Evolutionary conservation across 1,140 invertebrate species (phyloP).

Genomic region (Delia radicum): DNA sequence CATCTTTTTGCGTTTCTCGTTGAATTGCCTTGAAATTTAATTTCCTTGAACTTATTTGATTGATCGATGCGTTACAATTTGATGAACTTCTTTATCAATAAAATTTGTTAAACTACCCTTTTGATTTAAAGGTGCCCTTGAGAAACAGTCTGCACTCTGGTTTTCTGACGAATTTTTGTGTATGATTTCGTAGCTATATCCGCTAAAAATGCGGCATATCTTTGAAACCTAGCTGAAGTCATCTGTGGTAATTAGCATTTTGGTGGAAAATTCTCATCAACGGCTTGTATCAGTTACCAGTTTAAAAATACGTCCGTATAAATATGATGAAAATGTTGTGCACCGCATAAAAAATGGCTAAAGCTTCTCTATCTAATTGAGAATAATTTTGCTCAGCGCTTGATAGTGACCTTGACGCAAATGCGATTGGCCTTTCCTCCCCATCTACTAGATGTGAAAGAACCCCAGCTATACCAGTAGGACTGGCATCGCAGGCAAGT

Average conservation of each 20-base stretch:
- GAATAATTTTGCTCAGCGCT: too few species aligned
- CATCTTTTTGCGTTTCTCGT: background rate
- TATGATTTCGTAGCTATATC: background rate
- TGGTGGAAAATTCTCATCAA: background rate
- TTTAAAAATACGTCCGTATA: too few species aligned
- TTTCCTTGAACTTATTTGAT: background rate
- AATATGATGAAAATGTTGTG: too few species aligned
- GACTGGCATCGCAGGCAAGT: too few species aligned
- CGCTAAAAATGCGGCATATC: constrained; percentile 4
- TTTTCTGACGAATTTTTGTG: background rate
- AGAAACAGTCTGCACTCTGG: background rate
- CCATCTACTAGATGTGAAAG: too few species aligned
- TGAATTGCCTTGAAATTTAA: background rate
- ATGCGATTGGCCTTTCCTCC: too few species aligned
- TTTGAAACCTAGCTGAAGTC: constrained; percentile 20
- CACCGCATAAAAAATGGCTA: too few species aligned
- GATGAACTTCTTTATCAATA: background rate
- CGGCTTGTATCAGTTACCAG: too few species aligned
- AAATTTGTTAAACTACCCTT: background rate
- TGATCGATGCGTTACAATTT: background rate
- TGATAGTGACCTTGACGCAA: too few species aligned
- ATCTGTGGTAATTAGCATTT: background rate
- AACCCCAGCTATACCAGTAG: too few species aligned
- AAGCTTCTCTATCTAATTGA: too few species aligned
- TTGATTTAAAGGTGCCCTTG: background rate